Percentiles rank a stretch among this genome's conserved stretches.
These are phyloP conservation scores for Danio tinwini DNA, from an alignment of 2,797 vertebrate genomes.

Conservation along the genomic window DNA sequence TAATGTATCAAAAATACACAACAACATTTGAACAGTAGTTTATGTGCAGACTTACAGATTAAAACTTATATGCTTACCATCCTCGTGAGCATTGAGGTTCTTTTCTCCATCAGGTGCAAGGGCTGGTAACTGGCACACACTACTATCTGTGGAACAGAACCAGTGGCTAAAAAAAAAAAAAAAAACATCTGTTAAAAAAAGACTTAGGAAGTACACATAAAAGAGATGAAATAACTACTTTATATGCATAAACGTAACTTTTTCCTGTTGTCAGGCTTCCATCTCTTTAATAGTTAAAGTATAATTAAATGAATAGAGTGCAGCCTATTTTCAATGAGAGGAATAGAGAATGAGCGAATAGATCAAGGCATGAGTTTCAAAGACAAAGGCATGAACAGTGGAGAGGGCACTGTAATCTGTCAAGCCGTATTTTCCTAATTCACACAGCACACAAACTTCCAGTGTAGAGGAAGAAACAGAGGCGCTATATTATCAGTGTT, in stretches of 20 bases:
- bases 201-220: slow-evolving; percentile 18
- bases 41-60: no score
- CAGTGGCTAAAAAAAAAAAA: slow-evolving; percentile 64
- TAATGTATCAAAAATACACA: no score
- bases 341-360: slow-evolving; percentile 1
- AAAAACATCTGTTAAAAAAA: slow-evolving; percentile 5
- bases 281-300: slow-evolving; percentile 32
- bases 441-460: slow-evolving; percentile 4
- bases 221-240: slow-evolving; percentile 25
- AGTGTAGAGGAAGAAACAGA: slow-evolving; percentile 28
- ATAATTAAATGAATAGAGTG: slow-evolving; percentile 8
- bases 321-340: background rate
- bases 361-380: slow-evolving; percentile 39
- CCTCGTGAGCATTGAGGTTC: slow-evolving; percentile 74
- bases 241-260: slow-evolving; percentile 15
- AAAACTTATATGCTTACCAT: slow-evolving; percentile 78
- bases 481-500: slow-evolving; percentile 17
- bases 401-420: slow-evolving; percentile 35
- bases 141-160: slow-evolving; percentile 71
- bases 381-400: slow-evolving; percentile 25
- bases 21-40: no score
- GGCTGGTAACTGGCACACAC: slow-evolving; percentile 83
- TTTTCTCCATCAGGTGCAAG: slow-evolving; percentile 78
- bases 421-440: slow-evolving; percentile 38
- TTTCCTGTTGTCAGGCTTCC: slow-evolving; percentile 9